Evolutionary conservation across 2,888 invertebrate genomes (phyloP), one percentile per base, ranked within the genome.

Genomic region (Dasysyrphus albostriatus): DNA sequence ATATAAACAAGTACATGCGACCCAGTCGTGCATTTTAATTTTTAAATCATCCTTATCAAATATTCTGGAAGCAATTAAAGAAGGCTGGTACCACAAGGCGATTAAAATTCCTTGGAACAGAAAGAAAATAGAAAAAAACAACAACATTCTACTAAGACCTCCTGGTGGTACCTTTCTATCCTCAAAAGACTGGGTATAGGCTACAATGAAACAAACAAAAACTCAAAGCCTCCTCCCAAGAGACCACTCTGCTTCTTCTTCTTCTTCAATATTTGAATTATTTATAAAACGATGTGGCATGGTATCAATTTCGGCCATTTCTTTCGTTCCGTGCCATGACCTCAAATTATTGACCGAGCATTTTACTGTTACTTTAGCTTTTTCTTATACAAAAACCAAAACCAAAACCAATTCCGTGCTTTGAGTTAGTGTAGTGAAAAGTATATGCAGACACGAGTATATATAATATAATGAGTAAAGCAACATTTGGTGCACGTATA

Each of bases 311-410:
- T 78, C 78, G 59, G 51, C 42, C 37, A 59, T 73, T 70, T 67
- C 49, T 34, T 49, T 42, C 49, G 42, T 65, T 82, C 72, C 65
- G 61, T 61, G 73, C 59, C 51, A 61, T 83, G 78, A 67, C 73
- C 77, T 61, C 73, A 83, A 78, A 77, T 74, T 79, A 69, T 79
- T 83, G 79, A 83, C 82, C 72, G 65, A 77, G n/a, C 58, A 54
- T 47, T 59, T 58, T 58, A 37, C 70, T 79, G 63, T 73, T 37
- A 37, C 37, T 69, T 67, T n/a, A n/a, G 34, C 32, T 12, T n/a
- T 51, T 9, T n/a, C 49, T 3, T 6, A 56, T 14, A 34, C 10
- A 37, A 34, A 16, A 16, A 5, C 9, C 5, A 44, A 63, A n/a
- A 16, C 47, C 29, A 47, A 69, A 54, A 39, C 16, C 29, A 7